Evolutionary conservation across 2,888 invertebrate genomes (phyloP).

Genomic region (Gastracanthus pulcherrimus): DNA sequence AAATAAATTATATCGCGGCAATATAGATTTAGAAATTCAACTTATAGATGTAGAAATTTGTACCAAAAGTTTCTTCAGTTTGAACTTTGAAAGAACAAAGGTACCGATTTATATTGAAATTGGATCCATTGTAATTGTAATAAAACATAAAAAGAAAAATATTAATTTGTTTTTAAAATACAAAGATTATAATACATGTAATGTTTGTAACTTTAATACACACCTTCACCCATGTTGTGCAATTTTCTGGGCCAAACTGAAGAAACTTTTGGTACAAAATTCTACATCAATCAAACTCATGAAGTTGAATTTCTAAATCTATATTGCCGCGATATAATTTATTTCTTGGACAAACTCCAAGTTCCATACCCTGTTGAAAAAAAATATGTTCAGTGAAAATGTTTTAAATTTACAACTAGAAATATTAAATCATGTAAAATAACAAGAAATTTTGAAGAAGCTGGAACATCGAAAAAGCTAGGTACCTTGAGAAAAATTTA

Average conservation of each 20-base stretch:
- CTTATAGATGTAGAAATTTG: conserved; percentile 94
- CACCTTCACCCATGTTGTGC: conserved; percentile 97
- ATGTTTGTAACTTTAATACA: conserved; percentile 2
- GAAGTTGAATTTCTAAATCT: conserved; percentile 96
- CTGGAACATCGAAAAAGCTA: too few species aligned
- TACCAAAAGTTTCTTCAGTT: conserved; percentile 99
- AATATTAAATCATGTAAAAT: too few species aligned
- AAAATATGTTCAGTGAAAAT: background rate
- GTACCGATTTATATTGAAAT: conserved; percentile 83
- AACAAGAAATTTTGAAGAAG: too few species aligned
- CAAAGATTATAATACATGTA: conserved; percentile 7
- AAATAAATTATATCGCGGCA: conserved; percentile 97
- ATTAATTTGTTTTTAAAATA: conserved; percentile 5
- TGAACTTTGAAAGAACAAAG: conserved; percentile 98
- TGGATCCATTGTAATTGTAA: background rate
- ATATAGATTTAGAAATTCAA: conserved; percentile 98
- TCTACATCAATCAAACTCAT: conserved; percentile 98
- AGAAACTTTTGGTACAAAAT: conserved; percentile 98
- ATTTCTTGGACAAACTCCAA: conserved; percentile 97
- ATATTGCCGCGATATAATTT: conserved; percentile 99
- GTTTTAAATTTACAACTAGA: background rate
- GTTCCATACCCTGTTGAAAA: conserved; percentile 86
- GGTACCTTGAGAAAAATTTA: too few species aligned
- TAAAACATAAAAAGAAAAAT: conserved; percentile 14
- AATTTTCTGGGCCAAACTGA: conserved; percentile 97